These are phyloP conservation scores for Anoura caudifer DNA, from an alignment of 2,113 vertebrate species.

Conservation along the genomic window DNA sequence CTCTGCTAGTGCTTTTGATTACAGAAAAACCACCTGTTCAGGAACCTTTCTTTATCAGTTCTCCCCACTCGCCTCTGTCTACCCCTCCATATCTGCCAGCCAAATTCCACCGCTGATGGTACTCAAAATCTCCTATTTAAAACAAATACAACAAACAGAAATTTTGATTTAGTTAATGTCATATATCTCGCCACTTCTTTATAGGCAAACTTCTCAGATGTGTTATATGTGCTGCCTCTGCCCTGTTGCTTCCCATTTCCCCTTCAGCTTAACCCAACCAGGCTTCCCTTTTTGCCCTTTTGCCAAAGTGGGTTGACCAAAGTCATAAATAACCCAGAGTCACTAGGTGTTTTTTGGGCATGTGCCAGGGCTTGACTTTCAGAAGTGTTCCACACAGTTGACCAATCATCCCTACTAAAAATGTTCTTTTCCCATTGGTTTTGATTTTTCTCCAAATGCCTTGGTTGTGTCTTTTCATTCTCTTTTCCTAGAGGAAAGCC, in stretches of 20 bases:
- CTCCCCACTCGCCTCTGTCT: background rate
- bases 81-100: background rate
- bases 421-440: background rate
- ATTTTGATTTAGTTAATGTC: background rate
- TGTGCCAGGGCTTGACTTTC: background rate
- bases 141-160: background rate
- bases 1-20: background rate
- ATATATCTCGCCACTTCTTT: background rate
- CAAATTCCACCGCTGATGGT: background rate
- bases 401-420: background rate
- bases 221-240: background rate
- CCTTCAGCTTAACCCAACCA: background rate
- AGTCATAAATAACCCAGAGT: background rate
- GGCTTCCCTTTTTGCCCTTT: background rate
- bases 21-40: background rate
- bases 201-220: background rate
- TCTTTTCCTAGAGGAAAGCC: background rate
- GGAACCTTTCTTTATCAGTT: background rate
- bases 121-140: background rate
- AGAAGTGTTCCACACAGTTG: background rate
- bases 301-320: background rate
- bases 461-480: background rate
- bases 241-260: background rate
- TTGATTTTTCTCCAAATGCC: background rate
- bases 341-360: background rate